Evolutionary conservation across 2,113 vertebrate species (phyloP), one percentile per base, ranked within the genome.

Genomic region (Epinephelus moara): DNA sequence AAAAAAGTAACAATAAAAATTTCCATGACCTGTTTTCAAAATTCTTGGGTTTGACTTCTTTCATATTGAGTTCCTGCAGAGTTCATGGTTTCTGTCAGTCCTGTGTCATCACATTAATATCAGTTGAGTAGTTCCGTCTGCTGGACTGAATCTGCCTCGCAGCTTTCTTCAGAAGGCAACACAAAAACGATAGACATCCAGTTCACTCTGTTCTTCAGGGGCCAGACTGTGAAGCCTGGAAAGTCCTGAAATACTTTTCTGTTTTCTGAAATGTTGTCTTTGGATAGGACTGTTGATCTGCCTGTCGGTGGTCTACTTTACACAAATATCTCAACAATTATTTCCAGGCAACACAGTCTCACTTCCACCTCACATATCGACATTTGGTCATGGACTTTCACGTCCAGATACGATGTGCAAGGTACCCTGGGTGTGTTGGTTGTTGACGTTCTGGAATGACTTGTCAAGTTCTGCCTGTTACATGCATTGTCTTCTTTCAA

Each of bases 91-190:
- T 67, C 37, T 23, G 50, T 62, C 61, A 49, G 45, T 49, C n/a
- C 47, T 49, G 11, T 42, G 25, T 50, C 11, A 17, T 69, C 47
- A 63, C 37, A 64, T 27, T 78, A 56, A 18, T 23, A n/a, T 70
- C n/a, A 37, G 40, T 13, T 42, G 72, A 67, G 53, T 57, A 6
- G 18, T 27, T 80, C n/a, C 71, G 25, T 80, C 37, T 59, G 68
- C 40, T 21, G 27, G 37, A 63, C 37, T 74, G 10, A 70, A 81
- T 21, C 18, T 45, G 63, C 52, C 77, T 47, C 10, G n/a, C 40
- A n/a, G 27, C 69, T 77, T 55, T 21, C 17, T 52, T 42, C 62
- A 33, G 12, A 53, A 18, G 18, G 14, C 12, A 47, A 62, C 14
- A 50, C 0, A 8, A 40, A 69, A 62, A 70, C 56, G 3, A 25